Evolutionary conservation across 2,797 vertebrate genomes (phyloP), one percentile per base, ranked within the genome.

Genomic region (Acrocephalus scirpaceus): DNA sequence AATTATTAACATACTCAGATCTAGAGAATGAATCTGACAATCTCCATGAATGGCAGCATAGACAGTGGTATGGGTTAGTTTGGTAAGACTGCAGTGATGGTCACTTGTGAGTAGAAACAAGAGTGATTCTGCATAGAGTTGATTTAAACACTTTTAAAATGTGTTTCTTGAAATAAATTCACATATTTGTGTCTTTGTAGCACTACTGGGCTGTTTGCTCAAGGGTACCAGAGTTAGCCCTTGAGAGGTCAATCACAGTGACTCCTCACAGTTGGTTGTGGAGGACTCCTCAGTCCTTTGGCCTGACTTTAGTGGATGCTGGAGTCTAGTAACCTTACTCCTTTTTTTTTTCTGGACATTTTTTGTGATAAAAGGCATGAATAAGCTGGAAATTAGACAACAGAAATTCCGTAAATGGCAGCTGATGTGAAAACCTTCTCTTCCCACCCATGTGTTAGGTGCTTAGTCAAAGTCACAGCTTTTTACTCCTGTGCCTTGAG

Each of bases 1-100:
- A 86, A 95, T 97, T 4, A 96, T 97, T 97, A 93, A 97, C 95
- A 34, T 56, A 32, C 66, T 86, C 79, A 7, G 62, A 65, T 51
- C 56, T 64, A 36, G 80, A 94, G 80, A 95, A 90, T 45, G 60
- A 88, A 76, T 60, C 48, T 91, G 78, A 15, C 88, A 91, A 25
- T 45, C 70, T 57, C 78, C 19, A 11, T 79, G 11, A 93, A 14
- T 78, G 83, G 53, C 79, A 78, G 78, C 51, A 34, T 10, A 29
- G 19, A 9, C 25, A 32, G 27, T 81, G 32, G 27, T n/a, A 13
- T n/a, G 30, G 53, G n/a, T 80, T 88, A 69, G 58, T 82, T 79
- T 83, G 64, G 18, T 81, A 56, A 86, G 50, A 38, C 69, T 94
- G 80, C 65, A 70, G 78, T 78, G 58, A 7, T 48, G 45, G 45